These are phyloP conservation scores for Actinopyga echinites DNA, from an alignment of 53 echinoderm and acorn worm genomes.

Conservation along the genomic window DNA sequence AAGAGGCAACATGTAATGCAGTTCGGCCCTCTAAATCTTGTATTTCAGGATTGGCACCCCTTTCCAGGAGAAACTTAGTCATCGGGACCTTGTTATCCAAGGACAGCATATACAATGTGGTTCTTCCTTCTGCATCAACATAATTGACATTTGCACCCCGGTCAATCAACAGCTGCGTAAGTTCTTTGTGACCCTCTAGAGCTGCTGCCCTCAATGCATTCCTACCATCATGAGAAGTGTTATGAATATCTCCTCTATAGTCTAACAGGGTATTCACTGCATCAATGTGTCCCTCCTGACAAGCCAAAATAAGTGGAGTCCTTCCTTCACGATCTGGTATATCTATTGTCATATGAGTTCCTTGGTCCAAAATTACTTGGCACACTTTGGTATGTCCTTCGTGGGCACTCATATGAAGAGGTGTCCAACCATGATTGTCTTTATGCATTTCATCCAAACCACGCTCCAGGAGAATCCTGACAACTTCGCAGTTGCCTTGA, in stretches of 20 bases:
- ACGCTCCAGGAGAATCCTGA: conserved; percentile 83
- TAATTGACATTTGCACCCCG: conserved; percentile 82
- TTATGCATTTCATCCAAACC: conserved; percentile 99
- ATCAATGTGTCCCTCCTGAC: conserved; percentile 91
- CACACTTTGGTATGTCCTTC: conserved; percentile 95
- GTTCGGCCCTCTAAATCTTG: conserved; percentile 92
- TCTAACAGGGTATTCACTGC: conserved; percentile 72
- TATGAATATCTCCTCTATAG: conserved; percentile 75
- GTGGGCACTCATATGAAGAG: conserved; percentile 96
- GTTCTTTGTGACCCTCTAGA: conserved; percentile 83
- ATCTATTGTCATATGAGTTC: conserved; percentile 78
- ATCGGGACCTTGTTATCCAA: conserved; percentile 91
- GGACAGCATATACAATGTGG: conserved; percentile 92
- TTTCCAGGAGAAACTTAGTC: conserved; percentile 73
- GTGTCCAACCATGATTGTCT: conserved; percentile 98
- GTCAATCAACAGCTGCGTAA: conserved; percentile 68
- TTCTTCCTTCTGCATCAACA: conserved; percentile 93
- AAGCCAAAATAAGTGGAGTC: conserved; percentile 89
- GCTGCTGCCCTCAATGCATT: conserved; percentile 82
- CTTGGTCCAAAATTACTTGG: conserved; percentile 82
- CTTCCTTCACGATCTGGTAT: conserved; percentile 94
- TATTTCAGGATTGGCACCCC: conserved; percentile 77
- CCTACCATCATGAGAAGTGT: conserved; percentile 90
- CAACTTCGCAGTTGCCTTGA: conserved; percentile 91
- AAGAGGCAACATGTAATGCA: conserved; percentile 94